Evolutionary conservation across 2,113 vertebrate genomes (phyloP), one percentile per base, ranked within the genome.

Genomic region (Sisor rabdophorus): DNA sequence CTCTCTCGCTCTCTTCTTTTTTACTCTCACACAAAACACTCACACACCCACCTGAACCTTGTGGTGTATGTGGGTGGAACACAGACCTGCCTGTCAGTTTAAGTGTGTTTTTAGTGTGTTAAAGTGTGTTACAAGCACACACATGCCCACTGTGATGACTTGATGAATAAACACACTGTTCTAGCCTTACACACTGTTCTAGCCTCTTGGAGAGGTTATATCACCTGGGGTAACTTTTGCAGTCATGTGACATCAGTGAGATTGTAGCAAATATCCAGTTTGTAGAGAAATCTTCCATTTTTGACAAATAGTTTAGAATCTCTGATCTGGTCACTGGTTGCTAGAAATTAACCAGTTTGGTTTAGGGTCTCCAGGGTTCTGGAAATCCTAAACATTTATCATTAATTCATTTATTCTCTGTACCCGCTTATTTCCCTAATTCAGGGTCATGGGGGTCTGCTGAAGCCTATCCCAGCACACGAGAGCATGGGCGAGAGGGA

Each of bases 101-200:
- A 80, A 89, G 84, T 82, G 80, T 83, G 28, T 84, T 81, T 83
- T 87, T 82, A 53, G 64, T 72, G 79, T 50, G 72, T 79, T 73
- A n/a, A n/a, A n/a, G n/a, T n/a, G n/a, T n/a, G n/a, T n/a, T n/a
- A n/a, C n/a, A 80, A 40, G 64, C 85, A 82, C 0, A 28, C 64
- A 72, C 71, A 56, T 15, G 63, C 50, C 81, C 77, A 54, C 73
- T 76, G 75, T 85, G 70, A n/a, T 60, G 13, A 32, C 52, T 67
- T 82, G 77, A 60, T 81, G 72, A 71, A 78, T 70, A 77, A 83
- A 59, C 79, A 79, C 30, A 73, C 48, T n/a, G n/a, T n/a, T n/a
- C n/a, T n/a, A 55, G 63, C 40, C 32, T 68, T 30, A 22, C 22
- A 15, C 32, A 63, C 50, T 70, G 56, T 70, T 71, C 36, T 56